Evolutionary conservation across 2,888 invertebrate species (phyloP), one percentile per base, ranked within the genome.

Genomic region (Trichopria drosophilae): DNA sequence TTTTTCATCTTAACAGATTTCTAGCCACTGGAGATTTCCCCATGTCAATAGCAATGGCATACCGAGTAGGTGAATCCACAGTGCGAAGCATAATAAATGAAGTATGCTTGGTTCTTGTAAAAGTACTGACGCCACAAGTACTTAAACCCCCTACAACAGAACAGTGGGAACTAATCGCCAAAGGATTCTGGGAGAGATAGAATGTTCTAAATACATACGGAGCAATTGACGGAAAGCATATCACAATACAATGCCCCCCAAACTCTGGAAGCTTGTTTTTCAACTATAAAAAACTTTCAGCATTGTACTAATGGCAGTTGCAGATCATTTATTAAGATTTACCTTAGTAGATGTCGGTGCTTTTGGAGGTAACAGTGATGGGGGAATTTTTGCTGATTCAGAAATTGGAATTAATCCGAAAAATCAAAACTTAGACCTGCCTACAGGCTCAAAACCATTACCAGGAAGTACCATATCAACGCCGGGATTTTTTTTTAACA

Each of bases 161-260:
- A 9, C 24, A 52, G 2, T 59, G 56, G 57, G 48, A 50, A 44
- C 10, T 29, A 20, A 53, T 46, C 13, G 45, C 47, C 3, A n/a
- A 35, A 6, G 53, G 55, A 22, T 65, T 60, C 47, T 41, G 34
- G 31, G 19, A 51, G 3, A 32, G 26, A 9, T 66, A 63, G 58
- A 55, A 64, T 45, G 31, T 64, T 6, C 58, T 62, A 2, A 55
- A 63, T 46, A 64, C 63, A 40, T 35, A 57, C 0, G 61, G 60
- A n/a, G 51, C 55, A 7, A 51, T 62, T 9, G 62, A 62, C 20
- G 61, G 64, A 1, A 64, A 61, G 36, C 63, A 66, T 35, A 43
- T 62, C 6, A 10, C 34, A 9, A 58, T 64, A n/a, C 47, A 63
- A 55, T 36, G 47, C 18, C 62, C 62, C 15, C 9, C 43, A 31